Evolutionary conservation across 2,113 vertebrate species (phyloP), one percentile per base, ranked within the genome.

Genomic region (Pteruthius melanotis): DNA sequence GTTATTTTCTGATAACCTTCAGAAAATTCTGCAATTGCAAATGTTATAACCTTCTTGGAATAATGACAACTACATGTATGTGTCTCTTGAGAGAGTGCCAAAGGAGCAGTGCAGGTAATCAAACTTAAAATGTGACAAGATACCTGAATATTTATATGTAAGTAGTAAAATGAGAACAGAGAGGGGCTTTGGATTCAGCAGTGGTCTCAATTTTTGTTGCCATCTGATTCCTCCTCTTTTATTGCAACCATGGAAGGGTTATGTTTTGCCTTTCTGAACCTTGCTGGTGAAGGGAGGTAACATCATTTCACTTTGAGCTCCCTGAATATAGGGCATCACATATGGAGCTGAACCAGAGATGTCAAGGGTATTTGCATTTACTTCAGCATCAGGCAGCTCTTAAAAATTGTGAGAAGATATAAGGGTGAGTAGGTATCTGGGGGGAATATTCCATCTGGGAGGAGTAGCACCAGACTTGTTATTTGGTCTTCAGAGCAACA

Each of bases 321-420:
- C 42, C 20, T 77, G 59, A 85, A 94, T 90, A 28, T 91, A 86
- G 91, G 87, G 63, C 85, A 83, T 74, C 75, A 19, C 89, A 92
- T 75, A 80, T 18, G 47, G 75, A 87, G 28, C 22, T 40, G 85
- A 86, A 92, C 39, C 49, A 87, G 83, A 90, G 81, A 54, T 31
- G 39, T 70, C 53, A 90, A 82, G n/a, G 6, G 2, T 56, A 54
- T 89, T 71, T 89, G 65, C 94, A 30, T 91, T 95, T 81, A 64
- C 33, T 89, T 92, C 31, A 65, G 59, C 1, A 1, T 83, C 45
- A 95, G 74, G 45, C 59, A 91, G 54, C 75, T 91, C 57, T 70
- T 78, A 72, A 69, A 85, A 89, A 45, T 17, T 21, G 71, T 33
- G 39, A 66, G 69, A 68, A 64, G 39, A 27, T 16, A 15, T 1